Base-by-base conservation (phyloP, 2,888 invertebrate genomes). In the Zonitis immaculata region DNA sequence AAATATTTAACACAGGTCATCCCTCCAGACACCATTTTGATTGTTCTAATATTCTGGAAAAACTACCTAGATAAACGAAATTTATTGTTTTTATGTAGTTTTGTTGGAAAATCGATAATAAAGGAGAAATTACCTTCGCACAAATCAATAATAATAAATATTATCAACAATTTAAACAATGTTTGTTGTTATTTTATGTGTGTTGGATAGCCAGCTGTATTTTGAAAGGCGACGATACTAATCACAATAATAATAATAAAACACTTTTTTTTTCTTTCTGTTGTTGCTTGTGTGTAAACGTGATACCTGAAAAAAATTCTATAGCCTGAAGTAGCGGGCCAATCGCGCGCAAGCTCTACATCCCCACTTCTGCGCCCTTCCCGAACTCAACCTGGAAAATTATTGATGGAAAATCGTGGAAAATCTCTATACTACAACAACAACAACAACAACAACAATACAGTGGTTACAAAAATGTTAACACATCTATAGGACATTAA, bases 1-100 rank as follows among this genome's bases (percentile, higher is more conserved):
- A 94, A 81, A 75, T 90, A 93, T 78, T 94, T 94, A 66, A 93
- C 85, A 79, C 91, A 91, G 66, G 89, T 85, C 85, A 91, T 88
- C 72, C 89, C 89, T 63, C 86, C 86, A 67, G 87, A 82, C 78
- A 87, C 87, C 88, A 88, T 88, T 75, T 77, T 80, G 69, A 59
- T 22, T 11, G 42, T 14, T n/a, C n/a, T n/a, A n/a, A 42, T 25
- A 16, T 14, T 14, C 3, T 12, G 7, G 6, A 22, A 43, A 22
- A 43, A 14, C 22, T 22, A n/a, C n/a, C 46, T 46, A n/a, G n/a
- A n/a, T n/a, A n/a, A n/a, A 20, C 1, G 26, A 26, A 26, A 44
- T 27, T 26, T 16, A 3, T 16, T 25, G 7, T 27, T 16, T 2
- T 28, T 27, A 3, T n/a, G n/a, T n/a, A n/a, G n/a, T n/a, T n/a